These are phyloP conservation scores for Arge pagana DNA, from an alignment of 2,888 invertebrate genomes.

Conservation along the genomic window DNA sequence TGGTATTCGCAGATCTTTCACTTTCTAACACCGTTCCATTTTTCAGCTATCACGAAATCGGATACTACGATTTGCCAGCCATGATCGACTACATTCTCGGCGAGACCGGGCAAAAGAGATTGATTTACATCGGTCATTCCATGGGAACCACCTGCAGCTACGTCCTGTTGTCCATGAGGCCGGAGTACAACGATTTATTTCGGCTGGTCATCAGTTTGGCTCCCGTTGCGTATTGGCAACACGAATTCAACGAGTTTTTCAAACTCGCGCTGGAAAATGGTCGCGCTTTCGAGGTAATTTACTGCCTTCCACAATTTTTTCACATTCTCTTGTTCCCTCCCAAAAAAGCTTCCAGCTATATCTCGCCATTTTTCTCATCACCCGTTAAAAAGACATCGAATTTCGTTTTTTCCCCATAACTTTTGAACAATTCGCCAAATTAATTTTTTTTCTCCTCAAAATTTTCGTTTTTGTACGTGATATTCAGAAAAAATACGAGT, in stretches of 20 bases:
- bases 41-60: constrained; percentile 84
- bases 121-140: constrained; percentile 87
- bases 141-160: constrained; percentile 83
- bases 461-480: too few species aligned
- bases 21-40: too few species aligned
- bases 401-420: too few species aligned
- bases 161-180: constrained; percentile 69
- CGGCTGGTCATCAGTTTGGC: constrained; percentile 63
- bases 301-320: too few species aligned
- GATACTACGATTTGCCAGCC: constrained; percentile 80
- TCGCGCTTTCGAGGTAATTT: constrained; percentile 2
- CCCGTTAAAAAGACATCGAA: too few species aligned
- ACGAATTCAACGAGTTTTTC: not conserved
- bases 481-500: too few species aligned
- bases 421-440: too few species aligned
- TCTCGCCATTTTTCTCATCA: too few species aligned
- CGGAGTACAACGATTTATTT: constrained; percentile 70
- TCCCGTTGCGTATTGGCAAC: constrained; percentile 38
- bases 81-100: constrained; percentile 73
- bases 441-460: too few species aligned
- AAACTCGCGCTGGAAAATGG: constrained; percentile 9
- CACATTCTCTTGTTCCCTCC: too few species aligned
- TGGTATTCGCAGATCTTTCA: too few species aligned
- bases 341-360: too few species aligned
- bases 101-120: constrained; percentile 59